A percentile compares a stretch with the other conserved stretches of the same genome.
phyloP scores from a whole-genome alignment of 2,888 invertebrate genomes.

The Spialia ferax region DNA sequence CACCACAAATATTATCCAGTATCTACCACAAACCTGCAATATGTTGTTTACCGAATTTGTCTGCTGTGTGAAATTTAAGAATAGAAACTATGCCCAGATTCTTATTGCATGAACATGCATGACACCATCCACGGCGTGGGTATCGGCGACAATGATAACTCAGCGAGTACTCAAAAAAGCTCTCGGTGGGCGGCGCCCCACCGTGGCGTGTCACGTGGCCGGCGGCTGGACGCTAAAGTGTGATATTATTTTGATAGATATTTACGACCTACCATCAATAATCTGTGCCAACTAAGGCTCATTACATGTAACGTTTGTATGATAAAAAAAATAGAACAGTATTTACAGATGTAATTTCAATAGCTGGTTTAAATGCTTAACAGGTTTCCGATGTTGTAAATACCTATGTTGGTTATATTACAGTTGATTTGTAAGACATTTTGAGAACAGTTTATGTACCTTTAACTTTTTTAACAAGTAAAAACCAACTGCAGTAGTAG shows the following conservation, averaged over 20 bases:
- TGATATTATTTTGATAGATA: conserved; percentile 38
- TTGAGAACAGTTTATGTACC: no score
- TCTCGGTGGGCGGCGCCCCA: conserved; percentile 53
- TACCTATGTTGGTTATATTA: no score
- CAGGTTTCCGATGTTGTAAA: no score
- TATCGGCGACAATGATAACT: conserved; percentile 76
- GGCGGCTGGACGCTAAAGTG: conserved; percentile 24
- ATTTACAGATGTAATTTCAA: not conserved
- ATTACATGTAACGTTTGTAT: conserved; percentile 9
- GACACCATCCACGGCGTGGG: conserved; percentile 54
- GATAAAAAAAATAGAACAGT: not conserved
- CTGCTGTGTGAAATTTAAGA: conserved; percentile 17
- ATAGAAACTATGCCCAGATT: conserved; percentile 3
- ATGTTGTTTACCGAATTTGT: not conserved
- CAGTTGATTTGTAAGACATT: not conserved
- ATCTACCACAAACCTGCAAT: no score
- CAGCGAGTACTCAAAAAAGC: conserved; percentile 62
- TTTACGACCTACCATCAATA: conserved; percentile 17
- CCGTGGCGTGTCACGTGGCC: conserved; percentile 40
- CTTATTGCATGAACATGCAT: conserved; percentile 36
- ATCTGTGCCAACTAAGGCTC: not conserved
- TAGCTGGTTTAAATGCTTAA: not conserved
- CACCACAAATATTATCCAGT: no score
- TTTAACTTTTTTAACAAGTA: no score
- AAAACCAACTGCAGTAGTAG: no score